Base-by-base conservation (phyloP, 2,797 vertebrate species). In the Malurus leucopterus region DNA sequence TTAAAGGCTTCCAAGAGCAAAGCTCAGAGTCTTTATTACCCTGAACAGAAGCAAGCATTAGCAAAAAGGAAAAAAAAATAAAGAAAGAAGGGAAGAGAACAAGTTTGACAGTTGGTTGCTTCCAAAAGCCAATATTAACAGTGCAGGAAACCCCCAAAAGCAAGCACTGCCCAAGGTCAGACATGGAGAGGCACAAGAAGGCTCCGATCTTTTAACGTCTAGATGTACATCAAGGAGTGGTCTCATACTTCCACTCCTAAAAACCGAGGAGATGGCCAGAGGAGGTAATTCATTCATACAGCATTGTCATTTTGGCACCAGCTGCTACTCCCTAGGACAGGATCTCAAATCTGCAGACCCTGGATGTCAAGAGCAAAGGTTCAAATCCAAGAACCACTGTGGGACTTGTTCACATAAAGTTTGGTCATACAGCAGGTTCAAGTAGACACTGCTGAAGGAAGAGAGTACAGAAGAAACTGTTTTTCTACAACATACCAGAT, bases 401-500 rank as follows among this genome's bases (percentile, higher is more conserved):
- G 14, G 22, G 46, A 71, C 50, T 67, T 63, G 36, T 14, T 86
- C 57, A 34, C 20, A 15, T 9, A 47, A 69, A 80, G 38, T 44
- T 32, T 54, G 27, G 29, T 47, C 50, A 27, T 26, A 38, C 15
- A 65, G 38, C 13, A 46, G 30, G 47, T 41, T 81, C 17, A 40
- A 73, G 36, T 2, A 74, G 15, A 26, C 18, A 47, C 15, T 36
- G 36, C 14, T 71, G 61, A 86, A 63, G 27, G 61, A 71, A 75
- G 5, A 23, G 30, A 46, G 22, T 7, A 26, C 6, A 65, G 22
- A 53, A 61, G 12, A 49, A 67, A 32, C 11, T 41, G 59, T 34
- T 76, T 65, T 64, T 54, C 62, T 74, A 14, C 0, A 5, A 89
- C 91, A 22, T 67, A 99, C 99, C 98, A 99, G 96, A 95, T 99